phyloP scores from a whole-genome alignment of 2,888 invertebrate genomes.

The Ellobium chinense region DNA sequence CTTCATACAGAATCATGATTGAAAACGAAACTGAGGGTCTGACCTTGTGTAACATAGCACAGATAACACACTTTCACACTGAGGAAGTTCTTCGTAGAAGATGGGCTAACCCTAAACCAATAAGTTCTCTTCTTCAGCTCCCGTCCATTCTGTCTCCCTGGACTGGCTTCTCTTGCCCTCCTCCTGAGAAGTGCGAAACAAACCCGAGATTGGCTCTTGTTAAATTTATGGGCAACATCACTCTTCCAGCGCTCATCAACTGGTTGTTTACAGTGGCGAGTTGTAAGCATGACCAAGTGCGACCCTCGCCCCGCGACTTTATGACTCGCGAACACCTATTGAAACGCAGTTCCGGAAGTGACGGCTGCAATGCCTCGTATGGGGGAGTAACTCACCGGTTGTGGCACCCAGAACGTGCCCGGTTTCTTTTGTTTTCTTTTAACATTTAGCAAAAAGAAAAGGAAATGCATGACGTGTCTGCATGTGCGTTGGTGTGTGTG shows the following conservation, averaged over 20 bases:
- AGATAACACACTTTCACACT: too few relatives aligned
- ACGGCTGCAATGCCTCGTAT: background rate
- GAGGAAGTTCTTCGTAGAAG: too few relatives aligned
- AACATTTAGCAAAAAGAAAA: too few relatives aligned
- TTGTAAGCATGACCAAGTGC: constrained; percentile 10
- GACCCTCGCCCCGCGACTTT: background rate
- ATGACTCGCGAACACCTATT: constrained; percentile 23
- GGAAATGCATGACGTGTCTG: too few relatives aligned
- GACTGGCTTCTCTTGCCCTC: background rate
- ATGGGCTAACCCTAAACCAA: too few relatives aligned
- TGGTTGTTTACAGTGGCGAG: constrained; percentile 19
- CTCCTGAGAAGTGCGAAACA: background rate
- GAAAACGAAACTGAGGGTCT: too few relatives aligned
- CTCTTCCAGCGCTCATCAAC: constrained; percentile 3
- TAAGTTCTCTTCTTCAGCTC: too few relatives aligned
- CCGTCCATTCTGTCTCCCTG: too few relatives aligned
- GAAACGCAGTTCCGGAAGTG: background rate
- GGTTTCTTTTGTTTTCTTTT: background rate
- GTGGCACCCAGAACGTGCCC: background rate
- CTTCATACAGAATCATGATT: background rate
- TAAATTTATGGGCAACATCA: constrained; percentile 26
- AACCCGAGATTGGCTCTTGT: background rate
- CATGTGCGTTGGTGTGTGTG: too few relatives aligned
- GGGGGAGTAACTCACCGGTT: constrained; percentile 2
- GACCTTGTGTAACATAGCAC: too few relatives aligned